Conservation (phyloP, 1,140 invertebrate species). For the Cyrtorhinus lividipennis region DNA sequence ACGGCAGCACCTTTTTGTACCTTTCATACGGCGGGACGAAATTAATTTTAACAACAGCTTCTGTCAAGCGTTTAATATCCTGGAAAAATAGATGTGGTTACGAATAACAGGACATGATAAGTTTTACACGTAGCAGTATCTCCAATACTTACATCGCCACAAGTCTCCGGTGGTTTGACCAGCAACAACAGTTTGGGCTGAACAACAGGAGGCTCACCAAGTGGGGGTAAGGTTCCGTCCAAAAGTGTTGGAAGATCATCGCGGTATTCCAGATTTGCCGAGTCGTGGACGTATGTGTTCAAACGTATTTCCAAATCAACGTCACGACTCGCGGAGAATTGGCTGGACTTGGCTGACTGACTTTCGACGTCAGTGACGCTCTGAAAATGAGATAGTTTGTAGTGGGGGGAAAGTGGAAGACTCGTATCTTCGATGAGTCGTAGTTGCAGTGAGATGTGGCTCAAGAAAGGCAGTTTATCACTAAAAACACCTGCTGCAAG, state of each 20-base stretch:
- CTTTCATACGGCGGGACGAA: slow-evolving; percentile 21
- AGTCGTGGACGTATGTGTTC: slow-evolving; percentile 33
- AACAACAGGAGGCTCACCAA: not conserved
- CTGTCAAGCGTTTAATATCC: not conserved
- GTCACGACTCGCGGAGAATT: slow-evolving; percentile 1
- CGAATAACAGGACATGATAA: not conserved
- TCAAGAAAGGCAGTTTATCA: too few species aligned
- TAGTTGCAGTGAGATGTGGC: too few species aligned
- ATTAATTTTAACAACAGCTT: slow-evolving; percentile 5
- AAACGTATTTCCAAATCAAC: not conserved
- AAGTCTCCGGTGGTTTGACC: not conserved
- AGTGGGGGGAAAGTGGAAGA: not conserved
- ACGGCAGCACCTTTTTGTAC: slow-evolving; percentile 20
- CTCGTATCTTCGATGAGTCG: not conserved
- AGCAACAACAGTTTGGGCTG: not conserved
- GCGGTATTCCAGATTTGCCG: slow-evolving; percentile 42
- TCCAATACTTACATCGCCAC: not conserved
- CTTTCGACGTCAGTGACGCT: slow-evolving; percentile 34
- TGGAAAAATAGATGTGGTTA: not conserved
- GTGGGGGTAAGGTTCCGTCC: slow-evolving; percentile 19
- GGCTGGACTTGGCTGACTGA: slow-evolving; percentile 29
- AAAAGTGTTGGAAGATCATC: slow-evolving; percentile 46
- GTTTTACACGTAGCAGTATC: too few species aligned
- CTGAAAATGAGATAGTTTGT: slow-evolving; percentile 22
- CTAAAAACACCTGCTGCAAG: too few species aligned